A percentile compares a stretch with the other conserved stretches of the same genome.
Conservation (phyloP, 2,797 vertebrate species). For the Acipenser transmontanus region DNA sequence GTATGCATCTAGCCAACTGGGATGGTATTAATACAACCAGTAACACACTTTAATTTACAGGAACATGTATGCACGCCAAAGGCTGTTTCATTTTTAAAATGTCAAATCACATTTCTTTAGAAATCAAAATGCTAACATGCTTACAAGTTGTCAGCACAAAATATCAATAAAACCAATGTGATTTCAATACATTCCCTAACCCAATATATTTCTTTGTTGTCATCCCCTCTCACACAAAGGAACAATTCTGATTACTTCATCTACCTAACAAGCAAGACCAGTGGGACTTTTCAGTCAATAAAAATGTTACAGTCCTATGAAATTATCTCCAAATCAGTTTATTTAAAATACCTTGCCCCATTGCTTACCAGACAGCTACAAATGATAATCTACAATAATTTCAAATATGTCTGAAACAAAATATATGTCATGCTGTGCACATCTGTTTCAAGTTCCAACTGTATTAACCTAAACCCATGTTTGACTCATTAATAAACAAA, state of each 20-base stretch:
- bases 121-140: conserved; percentile 52
- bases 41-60: conserved; percentile 22
- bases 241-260: conserved; percentile 16
- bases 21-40: background rate
- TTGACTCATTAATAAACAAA: too few species aligned
- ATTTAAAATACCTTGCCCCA: conserved; percentile 37
- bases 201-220: background rate
- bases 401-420: too few species aligned
- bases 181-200: conserved; percentile 18
- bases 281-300: conserved; percentile 44
- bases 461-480: too few species aligned
- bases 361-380: too few species aligned
- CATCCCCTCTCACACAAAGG: conserved; percentile 20
- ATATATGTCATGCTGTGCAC: too few species aligned
- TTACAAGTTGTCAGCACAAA: conserved; percentile 42
- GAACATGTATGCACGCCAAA: background rate
- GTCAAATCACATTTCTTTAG: conserved; percentile 15
- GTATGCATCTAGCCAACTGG: too few species aligned
- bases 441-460: too few species aligned
- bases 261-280: background rate
- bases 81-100: background rate
- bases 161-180: conserved; percentile 20
- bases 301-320: conserved; percentile 39
- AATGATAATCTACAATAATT: too few species aligned
- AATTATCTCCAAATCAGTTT: conserved; percentile 42